Base-by-base conservation (phyloP, 2,113 vertebrate species). In the Echinops telfairi region DNA sequence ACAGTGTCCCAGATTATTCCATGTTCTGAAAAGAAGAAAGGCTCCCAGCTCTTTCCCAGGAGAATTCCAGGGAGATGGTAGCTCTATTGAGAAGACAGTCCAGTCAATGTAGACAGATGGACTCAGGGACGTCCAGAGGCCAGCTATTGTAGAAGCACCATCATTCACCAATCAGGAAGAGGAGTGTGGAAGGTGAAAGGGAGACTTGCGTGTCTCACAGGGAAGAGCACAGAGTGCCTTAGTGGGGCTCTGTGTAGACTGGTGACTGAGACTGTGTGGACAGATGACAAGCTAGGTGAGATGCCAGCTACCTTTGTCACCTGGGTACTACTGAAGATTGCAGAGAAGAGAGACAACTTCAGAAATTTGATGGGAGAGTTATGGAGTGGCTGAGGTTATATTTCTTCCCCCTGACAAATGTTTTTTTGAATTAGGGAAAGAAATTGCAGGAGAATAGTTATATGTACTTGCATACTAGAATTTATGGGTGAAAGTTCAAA, bases 181-280 rank as follows among this genome's bases (percentile, higher is more conserved):
- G 17, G 4, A 68, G 4, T 25, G 2, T 3, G 31, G 33, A 85
- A 38, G 36, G 14, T 25, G 20, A 0, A 9, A 20, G 68, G 76
- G 66, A 20, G 29, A 16, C 12, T 17, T 31, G n/a, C 14, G 14
- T 19, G 15, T 4, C 75, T 58, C 27, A 8, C 6, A 27, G 11
- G 1, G 15, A 58, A 73, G 33, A 84, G 33, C 0, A 36, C 25
- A 11, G 17, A 53, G n/a, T 22, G 6, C 43, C 77, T 83, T 10
- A 2, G 38, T 5, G 31, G 20, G 20, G 3, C 43, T 38, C 2
- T 20, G 9, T 20, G 11, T 36, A 1, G 15, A 33, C 0, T 29
- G 22, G 40, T 38, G 70, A 60, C 8, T 23, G 7, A 19, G 40
- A 3, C 31, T 57, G 60, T 57, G 40, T 0, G 70, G 38, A 22